Conservation (phyloP, 2,797 vertebrate genomes). For the Denticeps clupeoides region DNA sequence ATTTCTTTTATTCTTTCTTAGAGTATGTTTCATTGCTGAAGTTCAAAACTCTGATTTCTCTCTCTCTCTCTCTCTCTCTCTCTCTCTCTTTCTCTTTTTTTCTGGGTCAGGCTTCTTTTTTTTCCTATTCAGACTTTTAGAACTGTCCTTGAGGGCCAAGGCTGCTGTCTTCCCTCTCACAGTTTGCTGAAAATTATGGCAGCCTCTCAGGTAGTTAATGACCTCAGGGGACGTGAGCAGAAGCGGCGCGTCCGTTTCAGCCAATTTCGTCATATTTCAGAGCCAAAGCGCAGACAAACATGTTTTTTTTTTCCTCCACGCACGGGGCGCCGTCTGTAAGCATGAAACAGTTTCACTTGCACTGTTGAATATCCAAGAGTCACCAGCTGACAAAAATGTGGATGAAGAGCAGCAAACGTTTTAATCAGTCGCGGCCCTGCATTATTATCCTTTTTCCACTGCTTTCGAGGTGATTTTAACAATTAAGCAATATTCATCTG, state of each 20-base stretch:
- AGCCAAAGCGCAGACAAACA: slow-evolving; percentile 10
- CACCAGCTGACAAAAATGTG: no score
- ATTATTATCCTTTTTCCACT: no score
- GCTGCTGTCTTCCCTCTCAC: slow-evolving; percentile 7
- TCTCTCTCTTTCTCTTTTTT: slow-evolving; percentile 15
- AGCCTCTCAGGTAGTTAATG: slow-evolving; percentile 4
- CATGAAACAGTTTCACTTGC: no score
- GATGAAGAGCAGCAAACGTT: no score
- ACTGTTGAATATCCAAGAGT: no score
- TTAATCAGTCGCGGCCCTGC: no score
- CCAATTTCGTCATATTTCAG: slow-evolving; percentile 1
- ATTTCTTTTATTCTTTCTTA: slow-evolving; percentile 13
- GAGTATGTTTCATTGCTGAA: slow-evolving; percentile 8
- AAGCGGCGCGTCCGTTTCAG: neutral
- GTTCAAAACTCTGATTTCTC: slow-evolving; percentile 2
- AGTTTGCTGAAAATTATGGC: slow-evolving; percentile 5
- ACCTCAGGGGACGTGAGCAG: neutral
- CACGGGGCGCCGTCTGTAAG: no score
- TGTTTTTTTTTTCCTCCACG: no score
- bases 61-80: slow-evolving; percentile 18
- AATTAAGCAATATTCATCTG: no score
- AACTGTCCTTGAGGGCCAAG: slow-evolving; percentile 16
- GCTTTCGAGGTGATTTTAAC: no score
- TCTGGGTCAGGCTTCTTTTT: slow-evolving; percentile 19
- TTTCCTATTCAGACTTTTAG: no score